Percentiles rank a stretch among this genome's conserved stretches.
Evolutionary conservation across 1,140 invertebrate species (phyloP).

Genomic region (Plectrocnemia conspersa): DNA sequence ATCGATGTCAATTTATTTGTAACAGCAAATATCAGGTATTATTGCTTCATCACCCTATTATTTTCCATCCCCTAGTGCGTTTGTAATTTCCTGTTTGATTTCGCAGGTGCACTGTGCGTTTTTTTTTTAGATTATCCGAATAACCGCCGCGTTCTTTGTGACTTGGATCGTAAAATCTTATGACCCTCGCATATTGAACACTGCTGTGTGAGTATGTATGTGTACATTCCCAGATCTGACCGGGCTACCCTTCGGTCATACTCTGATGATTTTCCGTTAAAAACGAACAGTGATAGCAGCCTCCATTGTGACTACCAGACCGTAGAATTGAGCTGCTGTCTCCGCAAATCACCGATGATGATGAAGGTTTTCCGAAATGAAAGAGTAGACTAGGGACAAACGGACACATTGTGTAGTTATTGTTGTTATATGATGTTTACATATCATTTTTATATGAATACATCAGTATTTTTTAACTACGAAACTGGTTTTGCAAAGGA

Average conservation of each 20-base stretch:
- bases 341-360: constrained; percentile 6
- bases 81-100: constrained; percentile 22
- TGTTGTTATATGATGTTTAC: too few species aligned
- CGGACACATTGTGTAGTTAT: too few species aligned
- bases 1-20: too few species aligned
- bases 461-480: too few species aligned
- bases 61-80: constrained; percentile 4
- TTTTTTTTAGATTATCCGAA: too few species aligned
- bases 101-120: constrained; percentile 13
- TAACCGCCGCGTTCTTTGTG: too few species aligned
- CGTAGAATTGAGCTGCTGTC: constrained; percentile 8
- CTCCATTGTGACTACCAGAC: constrained; percentile 13
- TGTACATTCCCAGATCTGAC: constrained; percentile 1
- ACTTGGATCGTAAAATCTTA: too few species aligned
- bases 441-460: too few species aligned
- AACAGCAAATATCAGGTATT: neutral
- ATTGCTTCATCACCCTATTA: constrained; percentile 10
- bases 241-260: constrained; percentile 9
- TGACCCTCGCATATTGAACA: too few species aligned
- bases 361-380: too few species aligned
- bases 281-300: constrained; percentile 13
- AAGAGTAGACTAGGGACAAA: too few species aligned
- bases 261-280: constrained; percentile 13
- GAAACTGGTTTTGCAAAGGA: too few species aligned
- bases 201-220: constrained; percentile 3